Conservation (phyloP, 2,113 vertebrate species). For the Sialia sialis region DNA sequence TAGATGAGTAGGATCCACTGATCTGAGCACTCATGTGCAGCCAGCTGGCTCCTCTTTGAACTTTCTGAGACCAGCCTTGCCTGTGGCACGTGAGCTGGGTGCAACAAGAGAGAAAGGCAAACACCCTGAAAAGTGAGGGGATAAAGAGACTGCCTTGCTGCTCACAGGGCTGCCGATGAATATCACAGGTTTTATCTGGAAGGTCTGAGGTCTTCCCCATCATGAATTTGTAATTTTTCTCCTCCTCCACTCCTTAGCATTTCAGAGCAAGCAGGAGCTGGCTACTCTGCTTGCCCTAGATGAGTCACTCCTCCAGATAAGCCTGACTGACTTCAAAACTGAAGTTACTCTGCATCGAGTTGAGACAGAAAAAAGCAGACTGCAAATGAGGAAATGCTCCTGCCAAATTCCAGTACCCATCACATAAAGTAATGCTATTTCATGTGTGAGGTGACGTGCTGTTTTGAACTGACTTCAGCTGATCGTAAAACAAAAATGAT, state of each 20-base stretch:
- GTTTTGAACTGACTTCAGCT: slow-evolving; percentile 62
- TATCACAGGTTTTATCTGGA: not conserved
- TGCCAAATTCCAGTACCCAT: slow-evolving; percentile 46
- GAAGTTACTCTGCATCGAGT: not conserved
- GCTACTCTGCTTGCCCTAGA: slow-evolving; percentile 38
- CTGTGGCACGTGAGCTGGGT: not conserved
- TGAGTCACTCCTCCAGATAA: slow-evolving; percentile 60
- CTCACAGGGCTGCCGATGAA: rapidly evolving
- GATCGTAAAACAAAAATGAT: slow-evolving; percentile 63
- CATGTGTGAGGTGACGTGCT: slow-evolving; percentile 49
- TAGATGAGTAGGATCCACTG: not conserved
- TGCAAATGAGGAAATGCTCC: slow-evolving; percentile 31
- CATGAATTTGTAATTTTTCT: not conserved
- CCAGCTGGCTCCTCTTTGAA: not conserved
- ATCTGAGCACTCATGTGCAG: not conserved
- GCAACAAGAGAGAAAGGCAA: not conserved
- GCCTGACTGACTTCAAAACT: slow-evolving; percentile 54
- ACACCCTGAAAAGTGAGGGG: not conserved
- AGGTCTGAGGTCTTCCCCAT: not conserved
- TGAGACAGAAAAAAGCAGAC: slow-evolving; percentile 44
- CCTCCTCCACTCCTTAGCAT: not conserved
- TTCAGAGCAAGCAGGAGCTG: not conserved
- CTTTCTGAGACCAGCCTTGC: not conserved
- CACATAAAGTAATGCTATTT: slow-evolving; percentile 39
- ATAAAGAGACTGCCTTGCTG: not conserved